Conservation (phyloP, 2,888 invertebrate genomes). For the Gryllus longicercus region DNA sequence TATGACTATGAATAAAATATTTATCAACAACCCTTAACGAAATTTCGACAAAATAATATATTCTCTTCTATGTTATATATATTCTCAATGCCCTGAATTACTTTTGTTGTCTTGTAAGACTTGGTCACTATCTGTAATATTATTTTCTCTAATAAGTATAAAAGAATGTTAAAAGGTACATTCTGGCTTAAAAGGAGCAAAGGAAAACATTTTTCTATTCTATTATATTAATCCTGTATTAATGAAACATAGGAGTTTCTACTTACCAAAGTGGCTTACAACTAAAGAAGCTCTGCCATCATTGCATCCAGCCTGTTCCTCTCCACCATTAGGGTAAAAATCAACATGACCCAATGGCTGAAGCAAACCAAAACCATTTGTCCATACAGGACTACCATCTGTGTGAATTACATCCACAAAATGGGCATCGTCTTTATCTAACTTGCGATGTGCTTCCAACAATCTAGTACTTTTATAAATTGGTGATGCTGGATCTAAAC, state of each 20-base stretch:
- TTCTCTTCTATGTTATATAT: too few species aligned
- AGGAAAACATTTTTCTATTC: too few species aligned
- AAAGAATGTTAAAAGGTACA: background rate
- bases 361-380: conserved; percentile 59
- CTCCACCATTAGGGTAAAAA: conserved; percentile 60
- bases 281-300: conserved; percentile 57
- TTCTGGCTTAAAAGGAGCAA: background rate
- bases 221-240: background rate
- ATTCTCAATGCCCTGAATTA: too few species aligned
- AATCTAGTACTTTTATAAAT: conserved; percentile 57
- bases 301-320: conserved; percentile 58
- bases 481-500: conserved; percentile 57
- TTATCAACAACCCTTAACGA: too few species aligned
- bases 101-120: too few species aligned
- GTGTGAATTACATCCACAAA: conserved; percentile 68
- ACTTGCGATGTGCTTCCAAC: conserved; percentile 53
- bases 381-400: conserved; percentile 57
- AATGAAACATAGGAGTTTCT: background rate
- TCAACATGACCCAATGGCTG: conserved; percentile 60
- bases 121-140: too few species aligned
- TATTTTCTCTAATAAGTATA: background rate
- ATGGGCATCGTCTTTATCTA: conserved; percentile 60
- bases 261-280: conserved; percentile 44
- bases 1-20: background rate
- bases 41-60: too few species aligned